Base-by-base conservation (phyloP, 2,888 invertebrate species). In the Melanophora roralis region DNA sequence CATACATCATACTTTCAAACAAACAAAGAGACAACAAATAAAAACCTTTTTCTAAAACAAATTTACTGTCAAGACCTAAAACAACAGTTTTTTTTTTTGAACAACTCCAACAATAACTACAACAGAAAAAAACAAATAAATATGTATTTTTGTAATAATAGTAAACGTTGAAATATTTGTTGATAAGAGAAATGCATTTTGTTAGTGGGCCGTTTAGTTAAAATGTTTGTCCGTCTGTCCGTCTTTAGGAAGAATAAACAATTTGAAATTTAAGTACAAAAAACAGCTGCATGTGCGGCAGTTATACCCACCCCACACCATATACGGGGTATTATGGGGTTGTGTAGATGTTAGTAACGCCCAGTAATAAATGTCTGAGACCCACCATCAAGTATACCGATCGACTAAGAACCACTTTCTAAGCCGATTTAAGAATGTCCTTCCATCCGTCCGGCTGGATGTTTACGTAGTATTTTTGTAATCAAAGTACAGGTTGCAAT, bases 251-350 rank as follows among this genome's bases (percentile, higher is more conserved):
- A 53, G 23, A 38, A 47, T 2, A 49, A 19, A 51, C 43, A 59
- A 14, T 23, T 21, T 47, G 47, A 53, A 16, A 27, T 6, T 27
- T 27, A 27, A 36, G 14, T 36, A 21, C 14, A 14, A 9, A 59
- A 57, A 68, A 77, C 77, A 77, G 71, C 59, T 78, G 65, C 59
- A 60, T 68, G 65, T 53, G 75, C 14, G 23, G 23, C n/a, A 32
- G 14, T 60, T 43, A 3, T 27, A n/a, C n/a, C n/a, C n/a, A n/a
- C n/a, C n/a, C n/a, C n/a, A n/a, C n/a, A n/a, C n/a, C n/a, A n/a
- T n/a, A n/a, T n/a, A n/a, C n/a, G n/a, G n/a, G n/a, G n/a, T n/a
- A n/a, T n/a, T n/a, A n/a, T n/a, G n/a, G n/a, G n/a, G n/a, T n/a
- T n/a, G n/a, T n/a, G n/a, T n/a, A n/a, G n/a, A n/a, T n/a, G n/a